Evolutionary conservation across 2,888 invertebrate species (phyloP), one percentile per base, ranked within the genome.

Genomic region (Mythimna ferrago): DNA sequence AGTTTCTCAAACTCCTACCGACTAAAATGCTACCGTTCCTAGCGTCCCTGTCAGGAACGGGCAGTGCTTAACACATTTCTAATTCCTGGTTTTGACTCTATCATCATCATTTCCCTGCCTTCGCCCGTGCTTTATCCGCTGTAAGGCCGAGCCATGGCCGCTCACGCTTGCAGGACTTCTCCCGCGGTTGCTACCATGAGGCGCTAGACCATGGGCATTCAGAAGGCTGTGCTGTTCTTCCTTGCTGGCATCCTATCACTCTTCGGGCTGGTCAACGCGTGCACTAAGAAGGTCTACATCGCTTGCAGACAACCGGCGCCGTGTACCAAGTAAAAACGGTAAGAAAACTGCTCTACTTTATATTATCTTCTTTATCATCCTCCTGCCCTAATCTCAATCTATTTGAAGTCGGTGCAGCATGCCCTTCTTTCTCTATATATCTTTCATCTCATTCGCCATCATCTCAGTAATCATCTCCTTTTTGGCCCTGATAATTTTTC

Each of bases 291-390:
- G 75, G 92, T 93, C 10, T 94, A 94, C 78, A 92, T 94, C 41
- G 92, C 93, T 75, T 94, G 94, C 88, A 90, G 93, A 76, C 73
- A 90, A 16, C 94, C 94, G 0, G 92, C 92, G 3, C 94, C 94
- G 79, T 94, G 94, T 78, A 90, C 84, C 77, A 93, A 94, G 88
- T 92, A 82, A 89, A 41, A 53, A 75, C 75, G 72, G 70, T 73
- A 64, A 79, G 78, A 5, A 60, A 5, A 19, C 16, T 41, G 9
- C 21, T n/a, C 10, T 16, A 26, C 26, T 32, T 26, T n/a, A 14
- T 19, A 26, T 56, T 21, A 0, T 11, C 51, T 14, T 54, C 5
- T 16, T 26, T 44, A 53, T 53, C 16, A 51, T 51, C 2, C 19
- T 6, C 5, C 19, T 19, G 51, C 2, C 51, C 51, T 19, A 2